Conservation (phyloP, 2,888 invertebrate species). For the Melinaea marsaeus region DNA sequence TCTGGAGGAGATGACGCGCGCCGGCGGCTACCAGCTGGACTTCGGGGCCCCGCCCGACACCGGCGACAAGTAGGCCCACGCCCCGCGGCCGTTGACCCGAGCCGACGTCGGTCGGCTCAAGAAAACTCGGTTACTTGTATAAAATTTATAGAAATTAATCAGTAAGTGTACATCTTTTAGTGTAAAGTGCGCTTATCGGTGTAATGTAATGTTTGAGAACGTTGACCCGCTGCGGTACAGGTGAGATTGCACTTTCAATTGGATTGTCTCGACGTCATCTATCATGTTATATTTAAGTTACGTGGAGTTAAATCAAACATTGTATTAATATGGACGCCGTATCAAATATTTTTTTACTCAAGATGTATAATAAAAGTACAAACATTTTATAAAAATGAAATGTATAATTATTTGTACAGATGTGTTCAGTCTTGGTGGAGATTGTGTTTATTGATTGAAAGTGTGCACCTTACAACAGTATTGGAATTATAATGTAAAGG, state of each 20-base stretch:
- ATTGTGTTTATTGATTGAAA: constrained; percentile 44
- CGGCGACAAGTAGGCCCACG: constrained; percentile 56
- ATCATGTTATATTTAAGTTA: constrained; percentile 1
- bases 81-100: background rate
- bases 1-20: constrained; percentile 93
- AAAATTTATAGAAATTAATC: constrained; percentile 10
- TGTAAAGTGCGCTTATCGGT: constrained; percentile 49
- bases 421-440: constrained; percentile 15
- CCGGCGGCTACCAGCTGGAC: constrained; percentile 83
- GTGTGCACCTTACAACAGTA: constrained; percentile 48
- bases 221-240: constrained; percentile 39
- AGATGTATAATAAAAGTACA: constrained; percentile 24
- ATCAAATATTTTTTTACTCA: constrained; percentile 13
- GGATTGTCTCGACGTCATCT: constrained; percentile 12
- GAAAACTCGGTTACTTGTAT: constrained; percentile 1
- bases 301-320: background rate
- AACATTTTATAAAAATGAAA: constrained; percentile 15
- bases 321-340: background rate
- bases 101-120: background rate
- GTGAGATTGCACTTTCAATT: constrained; percentile 60
- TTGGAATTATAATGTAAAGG: constrained; percentile 46
- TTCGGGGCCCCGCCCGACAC: constrained; percentile 70
- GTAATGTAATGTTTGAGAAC: constrained; percentile 28
- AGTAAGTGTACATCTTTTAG: constrained; percentile 43
- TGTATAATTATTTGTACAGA: constrained; percentile 32